These are phyloP conservation scores for Enteromius mattozi DNA, from an alignment of 2,797 vertebrate species.

Conservation along the genomic window DNA sequence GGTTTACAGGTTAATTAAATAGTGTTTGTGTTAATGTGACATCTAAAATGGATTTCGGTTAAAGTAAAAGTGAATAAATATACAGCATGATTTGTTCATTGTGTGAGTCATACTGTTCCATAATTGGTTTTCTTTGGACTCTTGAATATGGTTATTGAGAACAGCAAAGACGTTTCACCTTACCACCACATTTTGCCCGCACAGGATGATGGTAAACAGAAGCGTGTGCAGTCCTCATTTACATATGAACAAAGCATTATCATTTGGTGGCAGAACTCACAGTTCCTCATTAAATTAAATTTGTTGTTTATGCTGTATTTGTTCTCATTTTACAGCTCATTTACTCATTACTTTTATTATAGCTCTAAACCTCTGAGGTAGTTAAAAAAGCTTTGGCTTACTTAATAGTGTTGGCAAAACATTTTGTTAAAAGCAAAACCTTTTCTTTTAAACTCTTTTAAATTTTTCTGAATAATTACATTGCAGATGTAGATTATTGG, in stretches of 20 bases:
- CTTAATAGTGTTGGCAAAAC: background rate
- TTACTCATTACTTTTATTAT: constrained; percentile 4
- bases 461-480: background rate
- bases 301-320: constrained; percentile 4
- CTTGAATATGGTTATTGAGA: background rate
- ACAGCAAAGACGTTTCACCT: background rate
- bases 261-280: background rate
- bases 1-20: background rate
- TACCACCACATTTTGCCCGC: background rate
- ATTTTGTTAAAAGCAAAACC: background rate
- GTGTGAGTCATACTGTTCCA: background rate
- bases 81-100: background rate
- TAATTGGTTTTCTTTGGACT: background rate
- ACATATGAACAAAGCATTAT: background rate
- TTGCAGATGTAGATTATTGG: background rate
- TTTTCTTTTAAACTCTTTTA: background rate
- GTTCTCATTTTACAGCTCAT: constrained; percentile 14
- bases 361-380: background rate
- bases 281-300: background rate
- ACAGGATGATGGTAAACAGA: background rate
- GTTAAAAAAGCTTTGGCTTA: background rate
- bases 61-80: background rate
- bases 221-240: background rate
- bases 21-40: background rate
- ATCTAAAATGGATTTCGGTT: constrained; percentile 4